Conservation (phyloP, 2,888 invertebrate species). For the Drosophila aldrichi region DNA sequence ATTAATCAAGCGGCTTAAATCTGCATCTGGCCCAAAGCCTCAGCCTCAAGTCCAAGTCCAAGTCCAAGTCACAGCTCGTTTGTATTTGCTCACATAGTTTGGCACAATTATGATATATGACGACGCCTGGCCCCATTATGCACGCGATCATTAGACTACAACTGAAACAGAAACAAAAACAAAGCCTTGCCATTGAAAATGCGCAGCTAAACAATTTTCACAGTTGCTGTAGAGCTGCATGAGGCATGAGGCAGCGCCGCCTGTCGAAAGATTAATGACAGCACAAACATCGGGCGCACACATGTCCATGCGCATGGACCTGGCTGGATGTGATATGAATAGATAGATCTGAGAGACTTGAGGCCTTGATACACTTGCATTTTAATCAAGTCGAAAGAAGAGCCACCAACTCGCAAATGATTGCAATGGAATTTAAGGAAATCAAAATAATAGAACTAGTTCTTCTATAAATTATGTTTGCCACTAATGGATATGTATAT, state of each 20-base stretch:
- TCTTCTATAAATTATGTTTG: not conserved
- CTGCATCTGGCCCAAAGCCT: conserved; percentile 66
- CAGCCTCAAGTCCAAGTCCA: conserved; percentile 24
- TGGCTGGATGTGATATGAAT: conserved; percentile 20
- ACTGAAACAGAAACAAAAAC: conserved; percentile 57
- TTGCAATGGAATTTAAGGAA: conserved; percentile 1
- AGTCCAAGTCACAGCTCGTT: conserved; percentile 46
- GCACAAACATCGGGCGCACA: conserved; percentile 57
- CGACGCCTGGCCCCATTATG: conserved; percentile 63
- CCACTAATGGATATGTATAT: not conserved
- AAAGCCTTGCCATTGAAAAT: conserved; percentile 78
- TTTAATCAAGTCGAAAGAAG: conserved; percentile 68
- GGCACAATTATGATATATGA: conserved; percentile 80
- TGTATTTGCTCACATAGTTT: conserved; percentile 66
- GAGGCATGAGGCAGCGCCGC: not conserved
- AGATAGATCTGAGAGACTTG: conserved; percentile 6
- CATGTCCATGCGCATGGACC: conserved; percentile 48
- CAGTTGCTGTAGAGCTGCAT: conserved; percentile 24
- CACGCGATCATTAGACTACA: conserved; percentile 78
- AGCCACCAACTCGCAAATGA: conserved; percentile 6
- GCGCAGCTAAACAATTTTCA: conserved; percentile 52
- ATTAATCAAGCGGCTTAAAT: conserved; percentile 72
- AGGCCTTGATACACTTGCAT: conserved; percentile 70
- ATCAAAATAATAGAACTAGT: not conserved
- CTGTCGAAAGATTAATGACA: conserved; percentile 78